Base-by-base conservation (phyloP, 2,797 vertebrate genomes). In the Psittacula echo region DNA sequence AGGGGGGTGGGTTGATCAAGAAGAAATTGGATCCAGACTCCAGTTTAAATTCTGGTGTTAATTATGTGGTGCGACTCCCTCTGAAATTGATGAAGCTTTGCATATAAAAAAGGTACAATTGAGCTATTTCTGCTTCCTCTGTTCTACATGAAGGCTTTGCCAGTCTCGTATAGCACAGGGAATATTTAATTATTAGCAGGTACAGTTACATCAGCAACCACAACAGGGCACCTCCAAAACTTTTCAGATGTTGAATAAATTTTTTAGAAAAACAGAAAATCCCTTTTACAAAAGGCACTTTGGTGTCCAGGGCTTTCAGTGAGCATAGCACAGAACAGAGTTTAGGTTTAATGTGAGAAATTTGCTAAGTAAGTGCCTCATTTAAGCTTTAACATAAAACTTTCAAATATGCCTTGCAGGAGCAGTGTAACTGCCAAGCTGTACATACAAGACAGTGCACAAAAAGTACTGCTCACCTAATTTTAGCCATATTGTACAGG, bases 11-110 rank as follows among this genome's bases (percentile, higher is more conserved):
- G 51, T 48, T 66, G 61, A 77, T 93, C 66, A 72, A 72, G 66
- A 65, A 93, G 71, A 91, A 96, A 96, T 79, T 91, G 65, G 83
- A 96, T 94, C 83, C 94, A 96, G 95, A 91, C 77, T 94, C 26
- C 90, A 74, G 54, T 85, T 93, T 71, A 87, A 94, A 96, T 94
- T 94, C 76, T 91, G 87, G 51, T 90, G 66, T 85, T 93, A 96
- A 90, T 96, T 94, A 96, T 8, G 16, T 88, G 68, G 95, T 77
- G 87, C 44, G 71, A 89, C 17, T 94, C 91, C 93, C 93, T 84
- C 89, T 93, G 89, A 95, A 96, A 96, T 94, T 90, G 88, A 85
- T 94, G 93, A 89, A 88, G 87, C 23, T 81, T 32, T 85, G 51
- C 39, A 76, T 81, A 48, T n/a, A 23, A 39, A 83, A 80, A 88